Evolutionary conservation across 2,888 invertebrate genomes (phyloP).

Genomic region (Bimastos eiseni): DNA sequence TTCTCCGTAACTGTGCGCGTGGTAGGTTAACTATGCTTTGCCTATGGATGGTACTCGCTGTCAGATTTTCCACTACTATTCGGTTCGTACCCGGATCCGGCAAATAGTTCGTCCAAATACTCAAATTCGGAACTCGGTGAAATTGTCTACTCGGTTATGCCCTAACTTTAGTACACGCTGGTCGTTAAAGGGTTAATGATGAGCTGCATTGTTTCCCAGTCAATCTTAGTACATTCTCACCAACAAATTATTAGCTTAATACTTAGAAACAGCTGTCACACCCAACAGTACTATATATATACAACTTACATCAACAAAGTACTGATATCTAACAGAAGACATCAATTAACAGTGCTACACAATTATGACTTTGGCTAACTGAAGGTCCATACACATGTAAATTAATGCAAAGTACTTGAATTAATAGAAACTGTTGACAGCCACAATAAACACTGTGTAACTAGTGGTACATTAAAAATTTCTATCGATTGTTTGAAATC

Average conservation of each 20-base stretch:
- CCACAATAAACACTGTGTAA: neutral
- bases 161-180: too few relatives aligned
- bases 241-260: neutral
- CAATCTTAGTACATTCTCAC: too few relatives aligned
- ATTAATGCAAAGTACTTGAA: neutral
- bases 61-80: too few relatives aligned
- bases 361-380: neutral
- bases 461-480: neutral
- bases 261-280: neutral
- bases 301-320: neutral
- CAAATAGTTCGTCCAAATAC: too few relatives aligned
- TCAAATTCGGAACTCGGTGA: too few relatives aligned
- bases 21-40: too few relatives aligned
- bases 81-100: too few relatives aligned
- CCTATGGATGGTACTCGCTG: too few relatives aligned
- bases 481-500: neutral
- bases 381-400: neutral
- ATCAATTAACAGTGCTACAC: neutral
- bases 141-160: too few relatives aligned
- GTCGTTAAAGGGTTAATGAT: too few relatives aligned
- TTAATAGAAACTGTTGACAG: neutral
- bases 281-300: neutral
- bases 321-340: neutral
- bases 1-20: too few relatives aligned
- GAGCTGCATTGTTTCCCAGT: too few relatives aligned